Base-by-base conservation (phyloP, 2,113 vertebrate genomes). In the Entelurus aequoreus region DNA sequence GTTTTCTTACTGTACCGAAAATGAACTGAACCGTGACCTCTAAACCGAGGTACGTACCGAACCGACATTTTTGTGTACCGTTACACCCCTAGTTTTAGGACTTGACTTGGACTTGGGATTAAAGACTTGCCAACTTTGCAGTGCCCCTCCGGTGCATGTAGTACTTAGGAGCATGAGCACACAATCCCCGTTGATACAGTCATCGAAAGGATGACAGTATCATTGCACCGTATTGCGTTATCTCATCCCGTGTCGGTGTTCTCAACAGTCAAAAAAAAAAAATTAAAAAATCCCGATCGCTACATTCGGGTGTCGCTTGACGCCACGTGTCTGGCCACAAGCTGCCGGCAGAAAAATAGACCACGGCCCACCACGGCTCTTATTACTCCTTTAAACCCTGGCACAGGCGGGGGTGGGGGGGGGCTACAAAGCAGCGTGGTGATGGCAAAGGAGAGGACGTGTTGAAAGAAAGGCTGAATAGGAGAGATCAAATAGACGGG, bases 301-400 rank as follows among this genome's bases (percentile, higher is more conserved):
- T 37, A 10, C 62, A 5, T 72, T 66, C 71, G 76, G 83, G 70
- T 83, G 81, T 83, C 79, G 80, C 72, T 81, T 79, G 67, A 80
- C 79, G 81, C 54, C 58, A 56, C 10, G 61, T 60, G 74, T 82
- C 63, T 62, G 58, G 56, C 64, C 79, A 76, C 69, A 73, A 65
- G 54, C 71, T 73, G 71, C 66, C 71, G 76, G 65, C 62, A 66
- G 77, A 66, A 86, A 88, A 80, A 89, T 79, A 87, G 73, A 81
- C 79, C 69, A 62, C 1, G 38, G 61, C 63, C 74, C 65, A 64
- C 51, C 52, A 60, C 46, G 64, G 77, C 71, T 78, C 75, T 77
- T 76, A 63, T 85, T 83, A 82, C 57, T 65, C 63, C 70, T 69
- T 67, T 78, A 77, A 75, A 65, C 78, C 65, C 69, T 60, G 57